Percentiles rank a stretch among this genome's conserved stretches.
phyloP scores from a whole-genome alignment of 2,888 invertebrate genomes.

The Bedellia somnulentella region DNA sequence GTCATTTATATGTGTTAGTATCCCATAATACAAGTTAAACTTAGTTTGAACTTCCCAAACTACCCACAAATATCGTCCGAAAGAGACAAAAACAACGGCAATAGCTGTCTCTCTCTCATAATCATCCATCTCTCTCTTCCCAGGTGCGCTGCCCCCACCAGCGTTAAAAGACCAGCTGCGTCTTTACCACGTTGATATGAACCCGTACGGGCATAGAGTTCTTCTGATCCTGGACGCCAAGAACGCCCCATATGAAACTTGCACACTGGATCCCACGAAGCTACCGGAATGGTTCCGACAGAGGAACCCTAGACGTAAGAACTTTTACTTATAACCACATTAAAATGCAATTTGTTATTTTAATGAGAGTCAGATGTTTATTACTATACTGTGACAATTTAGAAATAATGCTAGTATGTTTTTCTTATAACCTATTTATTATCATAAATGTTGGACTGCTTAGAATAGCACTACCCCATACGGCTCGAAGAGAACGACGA shows the following conservation, averaged over 20 bases:
- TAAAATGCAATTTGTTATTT: no score
- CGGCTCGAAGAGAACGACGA: no score
- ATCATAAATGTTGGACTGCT: no score
- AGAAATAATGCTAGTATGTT: neutral
- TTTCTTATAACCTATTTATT: neutral
- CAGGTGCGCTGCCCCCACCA: slow-evolving; percentile 52
- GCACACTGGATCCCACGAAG: slow-evolving; percentile 53
- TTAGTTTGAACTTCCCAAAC: no score
- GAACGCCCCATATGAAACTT: slow-evolving; percentile 59
- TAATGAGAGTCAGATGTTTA: slow-evolving; percentile 12
- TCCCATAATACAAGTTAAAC: no score
- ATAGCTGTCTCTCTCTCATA: no score
- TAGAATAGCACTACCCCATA: no score
- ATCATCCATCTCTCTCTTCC: slow-evolving; percentile 8
- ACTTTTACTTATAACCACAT: no score
- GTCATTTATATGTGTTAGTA: no score
- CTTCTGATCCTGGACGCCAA: slow-evolving; percentile 65
- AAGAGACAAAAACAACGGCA: no score
- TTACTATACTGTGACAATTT: no score
- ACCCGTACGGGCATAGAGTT: slow-evolving; percentile 67
- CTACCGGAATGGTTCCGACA: slow-evolving; percentile 67
- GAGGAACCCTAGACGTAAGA: slow-evolving; percentile 55
- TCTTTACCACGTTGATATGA: slow-evolving; percentile 68
- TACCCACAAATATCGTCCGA: no score
- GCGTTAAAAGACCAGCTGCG: slow-evolving; percentile 52